Evolutionary conservation across 2,888 invertebrate species (phyloP).

Genomic region (Ditula angustiorana): DNA sequence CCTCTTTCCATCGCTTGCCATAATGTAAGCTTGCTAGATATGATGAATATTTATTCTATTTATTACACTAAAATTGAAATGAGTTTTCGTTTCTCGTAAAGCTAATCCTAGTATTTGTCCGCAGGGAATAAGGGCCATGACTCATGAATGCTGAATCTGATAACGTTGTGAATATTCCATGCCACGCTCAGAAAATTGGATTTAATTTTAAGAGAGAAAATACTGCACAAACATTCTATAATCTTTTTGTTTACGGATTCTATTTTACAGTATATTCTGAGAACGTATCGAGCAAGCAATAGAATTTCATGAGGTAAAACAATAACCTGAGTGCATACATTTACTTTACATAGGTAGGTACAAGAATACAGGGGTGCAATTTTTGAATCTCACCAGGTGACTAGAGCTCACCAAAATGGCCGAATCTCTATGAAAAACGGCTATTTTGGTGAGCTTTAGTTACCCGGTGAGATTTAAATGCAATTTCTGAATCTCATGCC

Average conservation of each 20-base stretch:
- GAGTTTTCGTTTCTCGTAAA: not conserved
- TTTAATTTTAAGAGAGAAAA: conserved; percentile 7
- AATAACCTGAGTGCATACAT: not conserved
- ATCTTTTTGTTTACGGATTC: conserved; percentile 3
- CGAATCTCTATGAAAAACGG: too few species aligned
- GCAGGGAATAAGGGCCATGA: not conserved
- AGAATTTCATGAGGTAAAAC: not conserved
- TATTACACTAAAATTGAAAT: too few species aligned
- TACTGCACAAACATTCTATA: not conserved
- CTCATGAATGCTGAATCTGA: not conserved
- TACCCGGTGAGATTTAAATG: too few species aligned
- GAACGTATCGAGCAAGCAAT: conserved; percentile 8
- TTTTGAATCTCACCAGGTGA: too few species aligned
- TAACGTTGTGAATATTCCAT: conserved; percentile 29
- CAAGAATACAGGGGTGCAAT: too few species aligned
- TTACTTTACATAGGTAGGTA: not conserved
- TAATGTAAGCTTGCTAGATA: too few species aligned
- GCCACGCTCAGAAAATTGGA: not conserved
- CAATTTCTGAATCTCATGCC: too few species aligned
- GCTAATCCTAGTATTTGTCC: not conserved
- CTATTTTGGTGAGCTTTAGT: too few species aligned
- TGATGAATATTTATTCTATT: too few species aligned
- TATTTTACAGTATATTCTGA: conserved; percentile 12
- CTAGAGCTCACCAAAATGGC: too few species aligned
- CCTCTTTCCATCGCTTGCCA: too few species aligned